Evolutionary conservation across 1,140 invertebrate species (phyloP).

Genomic region (Zaprionus taronus): DNA sequence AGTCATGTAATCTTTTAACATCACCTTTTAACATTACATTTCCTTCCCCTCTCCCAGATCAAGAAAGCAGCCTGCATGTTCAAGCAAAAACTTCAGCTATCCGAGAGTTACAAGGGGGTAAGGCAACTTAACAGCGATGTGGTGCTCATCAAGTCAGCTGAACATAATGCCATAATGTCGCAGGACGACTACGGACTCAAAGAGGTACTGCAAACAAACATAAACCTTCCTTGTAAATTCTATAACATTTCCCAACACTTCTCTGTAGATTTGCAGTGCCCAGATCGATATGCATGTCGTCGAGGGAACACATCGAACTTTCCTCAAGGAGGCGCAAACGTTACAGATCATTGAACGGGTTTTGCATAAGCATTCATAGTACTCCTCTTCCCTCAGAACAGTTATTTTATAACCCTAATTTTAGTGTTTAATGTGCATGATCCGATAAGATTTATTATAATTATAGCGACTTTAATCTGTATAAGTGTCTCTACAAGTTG

Average conservation of each 20-base stretch:
- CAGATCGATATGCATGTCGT: constrained; percentile 89
- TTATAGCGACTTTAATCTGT: constrained; percentile 19
- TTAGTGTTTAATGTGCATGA: constrained; percentile 12
- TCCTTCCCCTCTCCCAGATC: constrained; percentile 85
- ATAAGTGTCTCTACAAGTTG: constrained; percentile 9
- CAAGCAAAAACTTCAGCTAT: constrained; percentile 90
- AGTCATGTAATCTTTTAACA: background rate
- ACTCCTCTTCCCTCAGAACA: constrained; percentile 14
- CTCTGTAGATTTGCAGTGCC: constrained; percentile 87
- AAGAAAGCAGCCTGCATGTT: constrained; percentile 89
- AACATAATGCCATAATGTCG: constrained; percentile 90
- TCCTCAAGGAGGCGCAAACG: constrained; percentile 88
- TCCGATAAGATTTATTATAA: constrained; percentile 9
- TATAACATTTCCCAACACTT: background rate
- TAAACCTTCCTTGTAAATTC: background rate
- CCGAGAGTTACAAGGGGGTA: constrained; percentile 89
- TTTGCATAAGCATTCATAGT: constrained; percentile 56
- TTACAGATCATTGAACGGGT: constrained; percentile 85
- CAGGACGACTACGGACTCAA: constrained; percentile 91
- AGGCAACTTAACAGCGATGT: constrained; percentile 88
- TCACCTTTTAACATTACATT: background rate
- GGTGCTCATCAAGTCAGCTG: constrained; percentile 91
- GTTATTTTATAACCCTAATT: constrained; percentile 29
- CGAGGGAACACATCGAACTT: constrained; percentile 92
- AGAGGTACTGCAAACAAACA: constrained; percentile 85